These are phyloP conservation scores for Mystacornis crossleyi DNA, from an alignment of 2,113 vertebrate genomes.

Conservation along the genomic window DNA sequence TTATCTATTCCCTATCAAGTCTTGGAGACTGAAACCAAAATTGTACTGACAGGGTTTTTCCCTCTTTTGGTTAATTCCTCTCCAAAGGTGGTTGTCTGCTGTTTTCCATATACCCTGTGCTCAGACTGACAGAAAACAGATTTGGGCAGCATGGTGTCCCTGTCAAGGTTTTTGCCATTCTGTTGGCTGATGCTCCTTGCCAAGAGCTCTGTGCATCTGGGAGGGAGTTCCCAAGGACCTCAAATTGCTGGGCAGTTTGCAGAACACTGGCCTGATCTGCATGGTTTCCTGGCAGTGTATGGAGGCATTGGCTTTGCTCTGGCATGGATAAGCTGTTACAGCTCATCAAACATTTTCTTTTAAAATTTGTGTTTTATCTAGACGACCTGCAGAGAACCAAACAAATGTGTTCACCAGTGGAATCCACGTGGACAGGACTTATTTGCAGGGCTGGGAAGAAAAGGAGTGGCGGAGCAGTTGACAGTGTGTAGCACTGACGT, in stretches of 20 bases:
- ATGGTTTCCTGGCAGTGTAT: background rate
- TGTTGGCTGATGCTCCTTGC: background rate
- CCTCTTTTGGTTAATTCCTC: background rate
- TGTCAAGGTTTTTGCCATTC: background rate
- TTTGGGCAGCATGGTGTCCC: background rate
- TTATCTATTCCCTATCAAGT: background rate
- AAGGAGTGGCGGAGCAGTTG: background rate
- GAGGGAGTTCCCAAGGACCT: background rate
- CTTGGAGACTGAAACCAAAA: background rate
- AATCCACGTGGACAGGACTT: fast-evolving
- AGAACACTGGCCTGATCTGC: background rate
- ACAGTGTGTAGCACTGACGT: background rate
- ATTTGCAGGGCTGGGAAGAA: background rate
- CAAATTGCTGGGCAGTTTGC: background rate
- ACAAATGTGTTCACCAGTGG: background rate
- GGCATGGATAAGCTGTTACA: background rate
- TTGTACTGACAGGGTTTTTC: background rate
- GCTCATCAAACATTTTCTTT: background rate
- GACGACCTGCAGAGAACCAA: background rate
- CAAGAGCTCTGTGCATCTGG: background rate
- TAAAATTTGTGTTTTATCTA: background rate
- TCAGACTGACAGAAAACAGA: background rate
- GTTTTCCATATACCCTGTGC: background rate
- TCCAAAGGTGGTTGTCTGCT: background rate
- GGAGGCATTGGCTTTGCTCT: background rate